Base-by-base conservation (phyloP, 1,140 invertebrate species). In the Magallana angulata region DNA sequence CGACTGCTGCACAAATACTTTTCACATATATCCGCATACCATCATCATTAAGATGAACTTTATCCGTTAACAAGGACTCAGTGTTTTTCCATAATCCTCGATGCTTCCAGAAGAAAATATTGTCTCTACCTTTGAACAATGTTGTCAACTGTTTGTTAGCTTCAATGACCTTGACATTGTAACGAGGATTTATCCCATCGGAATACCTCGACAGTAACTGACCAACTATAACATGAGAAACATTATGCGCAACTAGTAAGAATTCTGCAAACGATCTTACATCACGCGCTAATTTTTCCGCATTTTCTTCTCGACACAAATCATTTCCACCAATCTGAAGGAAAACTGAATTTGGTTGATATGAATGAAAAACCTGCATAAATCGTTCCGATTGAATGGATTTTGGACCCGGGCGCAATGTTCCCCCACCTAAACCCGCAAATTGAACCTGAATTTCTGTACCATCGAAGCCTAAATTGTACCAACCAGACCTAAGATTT, bases 181-280 rank as follows among this genome's bases (percentile, higher is more conserved):
- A 84, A 59, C 48, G 18, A 36, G 58, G 81, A 0, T 56, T 56
- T 16, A 56, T 57, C 57, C 82, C 24, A 59, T 59, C 57, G 82
- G 82, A 84, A 64, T 84, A 62, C 83, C 83, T 84, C 83, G 83
- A 59, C 24, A 84, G 18, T 18, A 84, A 84, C 36, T 84, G 58
- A 18, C 59, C 58, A 36, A 84, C 30, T 14, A 84, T 18, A 59
- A 84, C 59, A 48, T 84, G 83, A 62, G 18, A 14, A 12, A 84
- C 58, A 60, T 48, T 30, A 64, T 84, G 62, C 16, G 36, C 83
- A 48, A 59, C 62, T 60, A 84, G 57, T 5, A 84, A 57, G 59
- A 59, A 59, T 84, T 11, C 60, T 62, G 60, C 60, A 16, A 16
- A 60, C 16, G 59, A 60, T 60, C 59, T 60, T 12, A 60, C 3